Evolutionary conservation across 2,888 invertebrate genomes (phyloP).

Genomic region (Drosophila subquinaria): DNA sequence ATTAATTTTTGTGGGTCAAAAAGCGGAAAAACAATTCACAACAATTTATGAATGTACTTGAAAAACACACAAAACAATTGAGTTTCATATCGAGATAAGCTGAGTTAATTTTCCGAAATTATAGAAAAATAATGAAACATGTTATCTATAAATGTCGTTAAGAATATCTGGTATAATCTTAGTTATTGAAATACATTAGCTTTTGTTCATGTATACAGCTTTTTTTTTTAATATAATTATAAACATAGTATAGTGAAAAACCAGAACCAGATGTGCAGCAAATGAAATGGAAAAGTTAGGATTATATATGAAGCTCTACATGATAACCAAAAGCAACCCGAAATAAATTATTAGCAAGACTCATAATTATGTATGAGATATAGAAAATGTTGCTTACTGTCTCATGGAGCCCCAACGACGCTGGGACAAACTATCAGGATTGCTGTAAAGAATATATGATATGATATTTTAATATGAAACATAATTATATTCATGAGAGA

Average conservation of each 20-base stretch:
- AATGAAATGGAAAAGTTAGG: conserved; percentile 36
- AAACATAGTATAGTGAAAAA: conserved; percentile 25
- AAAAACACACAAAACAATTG: conserved; percentile 34
- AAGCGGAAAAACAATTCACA: conserved; percentile 37
- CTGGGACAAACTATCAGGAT: conserved; percentile 88
- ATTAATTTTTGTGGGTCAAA: conserved; percentile 29
- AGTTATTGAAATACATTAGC: conserved; percentile 1
- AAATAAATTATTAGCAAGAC: conserved; percentile 4
- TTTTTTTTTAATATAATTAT: conserved; percentile 4
- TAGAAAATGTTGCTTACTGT: conserved; percentile 86
- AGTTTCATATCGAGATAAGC: conserved; percentile 19
- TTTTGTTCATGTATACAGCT: conserved; percentile 24
- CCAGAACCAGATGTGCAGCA: conserved; percentile 55
- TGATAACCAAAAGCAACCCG: conserved; percentile 43
- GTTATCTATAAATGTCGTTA: not conserved
- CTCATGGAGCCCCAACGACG: conserved; percentile 89
- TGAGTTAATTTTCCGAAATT: conserved; percentile 7
- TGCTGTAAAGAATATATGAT: conserved; percentile 85
- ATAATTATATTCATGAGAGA: not conserved
- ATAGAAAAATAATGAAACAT: not conserved
- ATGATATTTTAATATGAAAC: conserved; percentile 18
- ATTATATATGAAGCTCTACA: conserved; percentile 19
- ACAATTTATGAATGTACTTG: conserved; percentile 35
- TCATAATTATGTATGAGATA: conserved; percentile 23
- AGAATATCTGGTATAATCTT: not conserved